These are phyloP conservation scores for Enteromius afrohamiltoni DNA, from an alignment of 2,797 vertebrate genomes.

Conservation along the genomic window DNA sequence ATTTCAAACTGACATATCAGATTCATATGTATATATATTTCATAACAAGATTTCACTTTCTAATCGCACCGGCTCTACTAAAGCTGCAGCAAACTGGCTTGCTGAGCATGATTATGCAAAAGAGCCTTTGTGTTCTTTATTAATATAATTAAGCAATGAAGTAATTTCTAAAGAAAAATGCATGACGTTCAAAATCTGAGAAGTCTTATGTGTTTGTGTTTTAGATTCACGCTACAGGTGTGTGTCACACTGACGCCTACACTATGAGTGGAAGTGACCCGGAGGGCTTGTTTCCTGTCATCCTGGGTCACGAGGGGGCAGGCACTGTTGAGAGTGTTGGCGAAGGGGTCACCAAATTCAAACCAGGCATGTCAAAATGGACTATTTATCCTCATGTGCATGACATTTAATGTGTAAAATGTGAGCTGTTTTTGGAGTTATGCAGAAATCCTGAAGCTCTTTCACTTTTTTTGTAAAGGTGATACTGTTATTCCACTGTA, in stretches of 20 bases:
- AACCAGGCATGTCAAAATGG: slow-evolving; percentile 78
- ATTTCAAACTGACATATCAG: not conserved
- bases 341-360: slow-evolving; percentile 91
- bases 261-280: slow-evolving; percentile 93
- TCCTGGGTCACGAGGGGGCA: slow-evolving; percentile 94
- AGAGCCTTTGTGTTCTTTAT: not conserved
- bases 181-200: not conserved
- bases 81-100: not conserved
- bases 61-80: not conserved
- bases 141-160: not conserved
- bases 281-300: slow-evolving; percentile 92
- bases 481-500: slow-evolving; percentile 92
- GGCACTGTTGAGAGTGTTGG: slow-evolving; percentile 95
- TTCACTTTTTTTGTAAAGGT: slow-evolving; percentile 70
- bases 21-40: not conserved
- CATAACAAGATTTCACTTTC: not conserved
- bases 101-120: not conserved
- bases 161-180: not conserved
- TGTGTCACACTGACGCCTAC: slow-evolving; percentile 96
- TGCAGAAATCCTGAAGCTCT: not conserved
- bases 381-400: not conserved
- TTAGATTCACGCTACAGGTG: slow-evolving; percentile 89
- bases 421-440: slow-evolving; percentile 2
- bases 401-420: not conserved
- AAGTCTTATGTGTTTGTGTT: slow-evolving; percentile 12